Percentiles rank a stretch among this genome's conserved stretches.
Conservation (phyloP, 2,113 vertebrate species). For the Perca schrenkii region DNA sequence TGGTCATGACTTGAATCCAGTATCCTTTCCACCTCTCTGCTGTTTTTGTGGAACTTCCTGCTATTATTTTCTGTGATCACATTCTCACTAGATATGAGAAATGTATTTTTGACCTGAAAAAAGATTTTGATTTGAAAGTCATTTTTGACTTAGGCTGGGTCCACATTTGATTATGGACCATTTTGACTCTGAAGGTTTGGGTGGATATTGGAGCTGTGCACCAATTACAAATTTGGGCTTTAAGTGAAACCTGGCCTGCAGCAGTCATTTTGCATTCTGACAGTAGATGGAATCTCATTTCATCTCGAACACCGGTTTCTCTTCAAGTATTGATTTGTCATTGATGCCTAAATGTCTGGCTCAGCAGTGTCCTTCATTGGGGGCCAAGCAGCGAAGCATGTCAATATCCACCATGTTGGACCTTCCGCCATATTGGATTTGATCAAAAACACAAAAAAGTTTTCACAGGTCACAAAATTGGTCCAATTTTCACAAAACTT, state of each 20-base stretch:
- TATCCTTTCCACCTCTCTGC: background rate
- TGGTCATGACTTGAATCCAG: background rate
- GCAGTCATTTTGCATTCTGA: constrained; percentile 30
- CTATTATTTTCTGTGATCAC: background rate
- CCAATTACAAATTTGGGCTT: constrained; percentile 1
- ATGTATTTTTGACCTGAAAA: no score
- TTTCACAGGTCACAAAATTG: no score
- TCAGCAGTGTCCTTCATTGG: constrained; percentile 52
- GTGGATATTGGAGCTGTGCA: background rate
- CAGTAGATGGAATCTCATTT: constrained; percentile 44
- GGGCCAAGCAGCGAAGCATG: no score
- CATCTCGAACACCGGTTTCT: constrained; percentile 39
- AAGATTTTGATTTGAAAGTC: background rate
- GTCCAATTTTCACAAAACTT: no score
- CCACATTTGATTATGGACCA: background rate
- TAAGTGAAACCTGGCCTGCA: constrained; percentile 30
- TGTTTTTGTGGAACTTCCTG: background rate
- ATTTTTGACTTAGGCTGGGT: background rate
- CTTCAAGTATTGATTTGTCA: constrained; percentile 54
- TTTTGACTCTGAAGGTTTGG: background rate
- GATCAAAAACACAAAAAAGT: no score
- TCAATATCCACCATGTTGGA: no score
- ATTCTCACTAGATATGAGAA: background rate
- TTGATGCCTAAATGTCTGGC: constrained; percentile 39
- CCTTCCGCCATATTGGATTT: no score